Conservation (phyloP, 2,113 vertebrate genomes). For the Prionailurus bengalensis region DNA sequence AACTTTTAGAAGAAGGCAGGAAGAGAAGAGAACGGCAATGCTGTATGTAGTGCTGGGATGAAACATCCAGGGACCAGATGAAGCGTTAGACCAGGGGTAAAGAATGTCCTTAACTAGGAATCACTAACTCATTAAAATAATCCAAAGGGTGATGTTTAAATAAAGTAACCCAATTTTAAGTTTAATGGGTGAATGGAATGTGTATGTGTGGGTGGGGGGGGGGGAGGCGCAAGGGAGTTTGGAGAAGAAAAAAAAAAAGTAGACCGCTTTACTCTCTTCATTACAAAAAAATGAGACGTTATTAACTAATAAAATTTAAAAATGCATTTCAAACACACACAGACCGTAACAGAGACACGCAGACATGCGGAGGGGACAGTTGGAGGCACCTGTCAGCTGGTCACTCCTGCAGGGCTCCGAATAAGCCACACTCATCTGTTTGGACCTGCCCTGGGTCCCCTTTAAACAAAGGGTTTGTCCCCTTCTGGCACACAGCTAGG, state of each 20-base stretch:
- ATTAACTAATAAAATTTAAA: not conserved
- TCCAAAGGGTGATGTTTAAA: not conserved
- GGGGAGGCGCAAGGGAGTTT: not conserved
- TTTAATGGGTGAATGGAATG: not conserved
- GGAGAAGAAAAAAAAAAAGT: not conserved
- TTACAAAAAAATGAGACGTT: not conserved
- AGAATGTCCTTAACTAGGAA: not conserved
- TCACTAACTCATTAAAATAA: not conserved
- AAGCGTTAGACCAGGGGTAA: not conserved
- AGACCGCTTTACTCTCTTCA: not conserved
- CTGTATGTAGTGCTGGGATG: fast-evolving
- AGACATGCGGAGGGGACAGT: not conserved
- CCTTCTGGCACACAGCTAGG: not conserved
- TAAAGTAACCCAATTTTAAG: not conserved
- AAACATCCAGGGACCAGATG: not conserved
- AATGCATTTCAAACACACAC: not conserved
- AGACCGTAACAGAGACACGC: not conserved
- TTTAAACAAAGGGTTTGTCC: not conserved
- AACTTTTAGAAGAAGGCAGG: not conserved
- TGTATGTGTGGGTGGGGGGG: fast-evolving
- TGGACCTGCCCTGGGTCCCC: not conserved
- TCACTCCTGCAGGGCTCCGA: not conserved
- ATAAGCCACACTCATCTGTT: not conserved
- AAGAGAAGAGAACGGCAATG: fast-evolving
- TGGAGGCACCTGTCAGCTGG: conserved; percentile 3